Conservation (phyloP, 37 sponge, comb jelly and placozoan species). For the Hexactinellida sp. region DNA sequence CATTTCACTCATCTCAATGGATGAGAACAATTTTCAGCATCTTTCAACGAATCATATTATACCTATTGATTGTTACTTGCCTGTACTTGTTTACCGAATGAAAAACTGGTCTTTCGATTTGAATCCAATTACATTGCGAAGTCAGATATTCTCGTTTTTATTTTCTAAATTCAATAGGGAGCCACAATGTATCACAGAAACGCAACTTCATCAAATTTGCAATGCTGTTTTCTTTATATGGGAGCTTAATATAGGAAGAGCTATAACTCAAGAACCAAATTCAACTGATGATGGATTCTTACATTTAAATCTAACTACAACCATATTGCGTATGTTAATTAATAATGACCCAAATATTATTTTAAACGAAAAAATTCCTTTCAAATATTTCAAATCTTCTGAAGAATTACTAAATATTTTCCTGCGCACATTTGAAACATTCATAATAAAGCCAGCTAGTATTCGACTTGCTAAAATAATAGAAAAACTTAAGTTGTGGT, state of each 20-base stretch:
- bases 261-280: neutral
- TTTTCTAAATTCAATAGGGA: neutral
- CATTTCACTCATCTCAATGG: neutral
- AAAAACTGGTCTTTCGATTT: neutral
- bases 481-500: neutral
- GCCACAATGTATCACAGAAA: neutral
- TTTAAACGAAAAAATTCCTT: no score
- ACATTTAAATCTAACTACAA: neutral
- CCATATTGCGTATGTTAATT: neutral
- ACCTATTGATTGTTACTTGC: neutral
- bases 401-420: neutral
- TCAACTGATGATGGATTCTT: neutral
- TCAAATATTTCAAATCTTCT: neutral
- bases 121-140: neutral
- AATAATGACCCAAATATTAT: neutral
- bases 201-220: neutral
- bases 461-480: neutral
- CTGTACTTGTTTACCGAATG: neutral
- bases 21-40: neutral
- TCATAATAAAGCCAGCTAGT: neutral
- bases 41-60: neutral
- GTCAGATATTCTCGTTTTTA: neutral
- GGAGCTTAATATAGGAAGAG: neutral
- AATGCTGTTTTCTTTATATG: neutral
- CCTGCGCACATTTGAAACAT: neutral